Conservation (phyloP, 2,113 vertebrate species). For the Neolamprologus falcicula region DNA sequence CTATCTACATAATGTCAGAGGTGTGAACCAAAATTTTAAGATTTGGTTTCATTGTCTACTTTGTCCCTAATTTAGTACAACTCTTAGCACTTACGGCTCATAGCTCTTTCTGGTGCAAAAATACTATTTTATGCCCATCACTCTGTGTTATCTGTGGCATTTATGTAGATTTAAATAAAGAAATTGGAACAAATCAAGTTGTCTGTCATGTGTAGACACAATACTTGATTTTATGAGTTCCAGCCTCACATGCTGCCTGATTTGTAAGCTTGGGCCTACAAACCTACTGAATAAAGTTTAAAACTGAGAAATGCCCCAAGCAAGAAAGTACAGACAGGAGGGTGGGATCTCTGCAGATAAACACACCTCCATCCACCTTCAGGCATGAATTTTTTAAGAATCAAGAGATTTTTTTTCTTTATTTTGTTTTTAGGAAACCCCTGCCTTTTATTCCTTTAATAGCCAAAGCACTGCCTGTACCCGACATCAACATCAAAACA, state of each 20-base stretch:
- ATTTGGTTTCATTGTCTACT: background rate
- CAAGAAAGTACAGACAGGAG: background rate
- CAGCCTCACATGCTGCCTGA: background rate
- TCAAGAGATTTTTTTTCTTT: background rate
- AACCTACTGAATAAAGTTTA: background rate
- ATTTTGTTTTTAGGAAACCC: background rate
- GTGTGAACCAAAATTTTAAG: background rate
- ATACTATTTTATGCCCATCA: background rate
- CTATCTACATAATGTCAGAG: background rate
- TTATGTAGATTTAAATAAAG: background rate
- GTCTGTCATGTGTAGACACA: background rate
- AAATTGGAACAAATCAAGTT: background rate
- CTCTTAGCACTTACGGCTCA: background rate
- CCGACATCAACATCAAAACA: background rate
- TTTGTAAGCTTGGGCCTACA: background rate
- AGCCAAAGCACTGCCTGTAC: background rate
- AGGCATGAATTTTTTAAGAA: background rate
- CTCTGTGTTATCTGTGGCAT: background rate
- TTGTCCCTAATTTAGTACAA: background rate
- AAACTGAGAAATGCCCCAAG: background rate
- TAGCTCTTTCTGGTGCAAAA: background rate
- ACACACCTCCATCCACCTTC: background rate
- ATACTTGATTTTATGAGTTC: background rate
- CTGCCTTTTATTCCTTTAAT: background rate
- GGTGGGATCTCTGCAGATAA: background rate